Conservation (phyloP, 2,888 invertebrate species). For the Drosophila subquinaria region DNA sequence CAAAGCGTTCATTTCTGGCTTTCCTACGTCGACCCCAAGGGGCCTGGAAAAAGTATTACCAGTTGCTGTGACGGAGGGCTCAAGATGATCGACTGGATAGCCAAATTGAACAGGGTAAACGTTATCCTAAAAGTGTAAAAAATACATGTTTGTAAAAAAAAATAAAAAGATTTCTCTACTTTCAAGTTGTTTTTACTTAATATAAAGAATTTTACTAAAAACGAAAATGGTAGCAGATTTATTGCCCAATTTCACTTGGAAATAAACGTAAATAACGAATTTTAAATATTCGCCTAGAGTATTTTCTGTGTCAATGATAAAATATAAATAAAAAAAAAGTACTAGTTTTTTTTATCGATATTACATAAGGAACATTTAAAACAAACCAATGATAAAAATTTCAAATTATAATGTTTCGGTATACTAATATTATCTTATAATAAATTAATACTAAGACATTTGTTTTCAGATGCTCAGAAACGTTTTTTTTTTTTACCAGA, state of each 20-base stretch:
- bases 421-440: too few species aligned
- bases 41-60: slow-evolving; percentile 58
- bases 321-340: too few species aligned
- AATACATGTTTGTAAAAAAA: slow-evolving; percentile 15
- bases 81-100: slow-evolving; percentile 40
- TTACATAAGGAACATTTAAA: too few species aligned
- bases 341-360: too few species aligned
- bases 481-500: too few species aligned
- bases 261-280: background rate
- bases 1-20: slow-evolving; percentile 34
- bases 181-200: background rate
- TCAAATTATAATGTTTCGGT: too few species aligned
- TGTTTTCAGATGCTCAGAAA: too few species aligned
- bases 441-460: too few species aligned
- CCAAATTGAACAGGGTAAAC: slow-evolving; percentile 9
- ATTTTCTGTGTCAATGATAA: too few species aligned
- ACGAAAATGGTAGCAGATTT: background rate
- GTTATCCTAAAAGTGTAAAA: slow-evolving; percentile 31
- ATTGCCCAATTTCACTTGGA: background rate
- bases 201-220: background rate
- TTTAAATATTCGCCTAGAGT: too few species aligned
- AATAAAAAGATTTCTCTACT: slow-evolving; percentile 10
- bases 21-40: slow-evolving; percentile 39
- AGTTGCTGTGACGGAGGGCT: slow-evolving; percentile 44
- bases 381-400: too few species aligned